Percentiles rank a stretch among this genome's conserved stretches.
Conservation (phyloP, 2,797 vertebrate species). For the Synaphobranchus kaupii region DNA sequence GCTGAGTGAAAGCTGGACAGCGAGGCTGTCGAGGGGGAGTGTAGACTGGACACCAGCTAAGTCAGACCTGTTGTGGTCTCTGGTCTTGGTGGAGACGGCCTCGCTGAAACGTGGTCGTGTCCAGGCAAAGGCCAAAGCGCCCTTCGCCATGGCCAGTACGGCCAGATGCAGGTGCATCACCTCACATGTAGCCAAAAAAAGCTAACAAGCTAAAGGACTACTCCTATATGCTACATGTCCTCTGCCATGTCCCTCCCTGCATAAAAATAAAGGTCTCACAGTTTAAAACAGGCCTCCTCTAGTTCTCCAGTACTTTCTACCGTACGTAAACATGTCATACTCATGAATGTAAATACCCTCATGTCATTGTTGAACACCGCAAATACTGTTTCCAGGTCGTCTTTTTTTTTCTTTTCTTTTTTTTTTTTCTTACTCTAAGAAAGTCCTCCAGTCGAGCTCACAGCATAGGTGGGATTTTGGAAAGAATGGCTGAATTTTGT, state of each 20-base stretch:
- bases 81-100: background rate
- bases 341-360: conserved; percentile 8
- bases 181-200: background rate
- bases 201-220: background rate
- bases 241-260: conserved; percentile 36
- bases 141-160: background rate
- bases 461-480: background rate
- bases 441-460: too few relatives aligned
- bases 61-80: background rate
- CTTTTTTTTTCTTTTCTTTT: too few relatives aligned
- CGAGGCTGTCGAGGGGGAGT: background rate
- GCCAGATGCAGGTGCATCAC: background rate
- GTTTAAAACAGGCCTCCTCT: conserved; percentile 7
- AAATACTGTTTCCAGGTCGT: too few relatives aligned
- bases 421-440: too few relatives aligned
- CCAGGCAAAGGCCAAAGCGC: background rate
- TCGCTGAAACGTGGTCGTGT: background rate
- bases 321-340: conserved; percentile 1
- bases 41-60: background rate
- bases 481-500: background rate
- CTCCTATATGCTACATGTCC: conserved; percentile 80
- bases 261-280: background rate
- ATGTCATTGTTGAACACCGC: conserved; percentile 37
- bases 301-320: conserved; percentile 5
- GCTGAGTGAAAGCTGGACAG: background rate